Conservation (phyloP, 1,140 invertebrate species). For the Aplysia californica region DNA sequence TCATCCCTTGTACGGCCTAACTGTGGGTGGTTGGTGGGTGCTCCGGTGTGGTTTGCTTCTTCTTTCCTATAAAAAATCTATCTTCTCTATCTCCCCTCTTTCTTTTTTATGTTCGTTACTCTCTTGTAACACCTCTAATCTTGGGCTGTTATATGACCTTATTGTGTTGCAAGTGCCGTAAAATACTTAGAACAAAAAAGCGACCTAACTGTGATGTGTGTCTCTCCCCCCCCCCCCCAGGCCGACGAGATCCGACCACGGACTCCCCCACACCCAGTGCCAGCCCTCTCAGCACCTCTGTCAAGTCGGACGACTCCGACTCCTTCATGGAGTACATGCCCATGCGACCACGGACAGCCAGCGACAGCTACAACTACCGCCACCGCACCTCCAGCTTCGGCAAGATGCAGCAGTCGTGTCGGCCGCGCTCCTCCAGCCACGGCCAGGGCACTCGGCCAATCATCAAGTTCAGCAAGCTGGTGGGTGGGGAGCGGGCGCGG, state of each 20-base stretch:
- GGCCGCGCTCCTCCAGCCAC: conserved; percentile 62
- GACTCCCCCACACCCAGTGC: conserved; percentile 33
- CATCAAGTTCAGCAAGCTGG: conserved; percentile 31
- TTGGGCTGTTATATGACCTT: no score
- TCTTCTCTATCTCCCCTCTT: no score
- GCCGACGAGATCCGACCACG: conserved; percentile 31
- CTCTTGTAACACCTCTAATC: no score
- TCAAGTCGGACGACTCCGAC: conserved; percentile 58
- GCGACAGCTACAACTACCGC: conserved; percentile 60
- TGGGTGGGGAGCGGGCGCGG: conserved; percentile 44
- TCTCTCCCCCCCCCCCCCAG: conserved; percentile 20
- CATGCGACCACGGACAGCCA: conserved; percentile 59
- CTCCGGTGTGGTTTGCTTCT: no score
- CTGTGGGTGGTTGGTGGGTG: no score
- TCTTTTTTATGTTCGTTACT: no score
- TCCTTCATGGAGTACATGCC: conserved; percentile 61
- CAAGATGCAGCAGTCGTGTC: conserved; percentile 38
- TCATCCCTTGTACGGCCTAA: no score
- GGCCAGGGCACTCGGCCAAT: conserved; percentile 49
- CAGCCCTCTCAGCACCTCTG: conserved; percentile 49
- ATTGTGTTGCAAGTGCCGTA: no score
- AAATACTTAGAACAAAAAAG: no score
- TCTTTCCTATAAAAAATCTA: no score
- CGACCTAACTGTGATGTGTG: no score
- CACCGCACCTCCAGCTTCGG: conserved; percentile 60